These are phyloP conservation scores for Cyanistes caeruleus DNA, from an alignment of 2,113 vertebrate genomes.

Conservation along the genomic window DNA sequence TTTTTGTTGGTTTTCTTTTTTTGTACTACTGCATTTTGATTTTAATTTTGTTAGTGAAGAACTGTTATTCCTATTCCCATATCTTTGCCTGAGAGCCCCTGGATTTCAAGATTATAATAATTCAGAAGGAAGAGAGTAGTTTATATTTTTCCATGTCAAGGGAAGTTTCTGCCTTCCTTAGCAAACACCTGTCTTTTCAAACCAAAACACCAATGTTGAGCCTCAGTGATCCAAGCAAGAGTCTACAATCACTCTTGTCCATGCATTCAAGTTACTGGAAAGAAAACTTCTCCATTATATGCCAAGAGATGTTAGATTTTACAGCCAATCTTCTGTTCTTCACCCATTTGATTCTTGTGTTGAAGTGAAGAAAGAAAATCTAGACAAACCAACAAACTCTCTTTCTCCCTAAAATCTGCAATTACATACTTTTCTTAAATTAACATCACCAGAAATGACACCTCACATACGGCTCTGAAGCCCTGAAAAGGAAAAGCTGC, in stretches of 20 bases:
- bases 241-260: neutral
- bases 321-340: neutral
- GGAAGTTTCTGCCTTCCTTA: too few species aligned
- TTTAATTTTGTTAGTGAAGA: too few species aligned
- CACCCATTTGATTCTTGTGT: neutral
- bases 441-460: neutral
- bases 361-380: neutral
- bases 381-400: neutral
- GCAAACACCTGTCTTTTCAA: too few species aligned
- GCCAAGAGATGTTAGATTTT: neutral
- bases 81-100: too few species aligned
- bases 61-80: too few species aligned
- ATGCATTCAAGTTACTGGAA: neutral
- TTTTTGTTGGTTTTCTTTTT: too few species aligned
- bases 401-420: neutral
- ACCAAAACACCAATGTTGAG: neutral
- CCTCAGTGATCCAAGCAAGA: neutral
- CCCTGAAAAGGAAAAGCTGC: neutral
- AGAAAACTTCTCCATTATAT: neutral
- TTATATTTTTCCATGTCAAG: too few species aligned
- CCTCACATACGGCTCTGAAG: neutral
- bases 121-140: too few species aligned
- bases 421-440: neutral
- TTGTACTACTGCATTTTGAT: too few species aligned
- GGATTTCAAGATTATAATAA: too few species aligned